phyloP scores from a whole-genome alignment of 1,140 invertebrate species.

The Ips nitidus region DNA sequence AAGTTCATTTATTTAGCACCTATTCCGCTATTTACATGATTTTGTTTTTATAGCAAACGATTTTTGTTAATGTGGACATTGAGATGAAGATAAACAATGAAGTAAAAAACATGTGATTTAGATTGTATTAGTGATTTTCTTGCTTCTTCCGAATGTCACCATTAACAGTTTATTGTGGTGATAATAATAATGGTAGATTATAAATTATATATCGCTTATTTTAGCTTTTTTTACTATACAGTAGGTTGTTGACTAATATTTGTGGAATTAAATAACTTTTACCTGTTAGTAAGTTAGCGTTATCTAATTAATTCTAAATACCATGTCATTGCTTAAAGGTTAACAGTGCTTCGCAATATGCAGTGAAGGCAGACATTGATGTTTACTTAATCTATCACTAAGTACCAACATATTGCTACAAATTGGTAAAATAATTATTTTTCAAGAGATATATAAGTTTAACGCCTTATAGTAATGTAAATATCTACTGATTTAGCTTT shows the following conservation, averaged over 20 bases:
- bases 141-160: no score
- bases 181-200: no score
- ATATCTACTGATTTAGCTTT: no score
- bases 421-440: conserved; percentile 2
- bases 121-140: background rate
- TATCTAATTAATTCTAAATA: conserved; percentile 23
- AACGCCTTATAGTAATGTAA: background rate
- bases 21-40: conserved; percentile 33
- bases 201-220: no score
- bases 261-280: no score
- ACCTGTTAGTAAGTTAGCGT: no score
- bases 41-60: conserved; percentile 6
- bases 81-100: background rate
- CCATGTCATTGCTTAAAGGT: conserved; percentile 39
- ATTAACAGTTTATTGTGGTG: no score
- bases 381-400: conserved; percentile 7
- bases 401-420: conserved; percentile 5
- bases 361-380: conserved; percentile 48
- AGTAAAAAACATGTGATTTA: background rate
- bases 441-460: background rate
- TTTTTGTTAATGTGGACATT: background rate
- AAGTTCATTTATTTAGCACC: conserved; percentile 36
- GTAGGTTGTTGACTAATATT: no score
- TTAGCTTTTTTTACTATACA: no score
- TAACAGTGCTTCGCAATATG: conserved; percentile 48